Evolutionary conservation across 2,797 vertebrate species (phyloP).

Genomic region (Pangasius sanitwongsei): DNA sequence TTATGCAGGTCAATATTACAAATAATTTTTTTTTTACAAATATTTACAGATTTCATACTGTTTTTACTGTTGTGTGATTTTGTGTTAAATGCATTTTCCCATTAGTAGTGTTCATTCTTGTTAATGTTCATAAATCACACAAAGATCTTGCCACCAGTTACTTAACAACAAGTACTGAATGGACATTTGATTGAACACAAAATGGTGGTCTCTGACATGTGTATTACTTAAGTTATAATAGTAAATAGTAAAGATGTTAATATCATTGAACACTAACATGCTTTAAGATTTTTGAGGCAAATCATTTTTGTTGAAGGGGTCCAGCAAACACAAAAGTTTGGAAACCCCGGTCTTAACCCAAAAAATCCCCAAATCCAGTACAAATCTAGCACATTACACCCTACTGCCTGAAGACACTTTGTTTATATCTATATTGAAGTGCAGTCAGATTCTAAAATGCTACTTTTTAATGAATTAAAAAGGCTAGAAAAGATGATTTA

Average conservation of each 20-base stretch:
- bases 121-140: background rate
- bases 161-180: background rate
- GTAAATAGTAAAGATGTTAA: background rate
- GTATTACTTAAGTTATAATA: background rate
- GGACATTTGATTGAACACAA: background rate
- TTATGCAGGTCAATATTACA: too few species aligned
- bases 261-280: background rate
- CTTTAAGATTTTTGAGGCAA: background rate
- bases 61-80: too few species aligned
- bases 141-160: background rate
- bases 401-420: background rate
- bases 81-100: too few species aligned
- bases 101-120: too few species aligned
- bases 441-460: background rate
- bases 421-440: background rate
- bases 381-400: too few species aligned
- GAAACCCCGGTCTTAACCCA: background rate
- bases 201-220: background rate
- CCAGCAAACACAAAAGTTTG: background rate
- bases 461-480: background rate
- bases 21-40: too few species aligned
- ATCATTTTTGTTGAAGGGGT: too few species aligned
- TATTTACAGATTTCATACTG: too few species aligned
- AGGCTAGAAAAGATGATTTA: too few species aligned
- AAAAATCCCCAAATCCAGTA: background rate